These are phyloP conservation scores for Ceuthmochares aereus DNA, from an alignment of 2,113 vertebrate genomes.

Conservation along the genomic window DNA sequence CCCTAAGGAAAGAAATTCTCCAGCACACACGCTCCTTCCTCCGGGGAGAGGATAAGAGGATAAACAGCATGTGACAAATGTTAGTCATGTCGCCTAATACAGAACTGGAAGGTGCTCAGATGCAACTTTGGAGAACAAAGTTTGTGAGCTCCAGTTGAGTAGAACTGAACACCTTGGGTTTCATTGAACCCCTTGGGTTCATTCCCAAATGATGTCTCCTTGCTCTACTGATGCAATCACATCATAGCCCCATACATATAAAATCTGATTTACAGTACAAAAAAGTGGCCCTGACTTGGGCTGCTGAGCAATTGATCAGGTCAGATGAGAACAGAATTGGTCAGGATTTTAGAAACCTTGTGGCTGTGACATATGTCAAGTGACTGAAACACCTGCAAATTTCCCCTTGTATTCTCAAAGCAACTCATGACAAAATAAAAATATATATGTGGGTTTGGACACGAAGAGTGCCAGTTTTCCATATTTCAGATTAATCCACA, in stretches of 20 bases:
- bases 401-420: not conserved
- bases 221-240: not conserved
- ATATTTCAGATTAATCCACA: not conserved
- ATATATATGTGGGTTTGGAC: not conserved
- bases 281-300: not conserved
- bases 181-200: not conserved
- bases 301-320: not conserved
- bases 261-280: not conserved
- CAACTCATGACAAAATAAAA: not conserved
- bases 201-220: not conserved
- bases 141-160: not conserved
- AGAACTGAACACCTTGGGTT: not conserved
- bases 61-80: conserved; percentile 32
- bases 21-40: not conserved
- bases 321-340: too few relatives aligned
- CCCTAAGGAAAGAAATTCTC: not conserved
- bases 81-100: not conserved
- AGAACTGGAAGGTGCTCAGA: not conserved
- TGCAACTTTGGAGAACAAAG: not conserved
- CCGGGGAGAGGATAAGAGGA: not conserved
- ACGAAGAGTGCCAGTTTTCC: not conserved
- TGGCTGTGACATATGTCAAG: conserved; percentile 2
- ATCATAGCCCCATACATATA: not conserved
- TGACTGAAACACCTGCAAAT: conserved; percentile 11
- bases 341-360: not conserved